phyloP scores from a whole-genome alignment of 2,797 vertebrate genomes.

The Darevskia nairensis region DNA sequence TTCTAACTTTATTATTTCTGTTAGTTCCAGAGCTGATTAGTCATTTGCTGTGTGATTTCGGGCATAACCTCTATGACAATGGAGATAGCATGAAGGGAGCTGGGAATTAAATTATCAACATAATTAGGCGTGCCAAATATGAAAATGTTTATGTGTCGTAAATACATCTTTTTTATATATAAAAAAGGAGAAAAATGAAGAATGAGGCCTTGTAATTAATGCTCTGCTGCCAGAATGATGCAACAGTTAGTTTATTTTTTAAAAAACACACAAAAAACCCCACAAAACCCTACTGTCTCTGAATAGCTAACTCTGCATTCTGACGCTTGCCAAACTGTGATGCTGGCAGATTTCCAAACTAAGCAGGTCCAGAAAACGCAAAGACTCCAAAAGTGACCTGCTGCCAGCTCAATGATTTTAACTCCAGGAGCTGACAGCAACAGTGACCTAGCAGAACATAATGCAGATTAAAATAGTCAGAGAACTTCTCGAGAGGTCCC shows the following conservation, averaged over 20 bases:
- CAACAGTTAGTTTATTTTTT: conserved; percentile 37
- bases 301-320: conserved; percentile 61
- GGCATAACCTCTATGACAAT: neutral
- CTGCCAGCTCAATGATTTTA: conserved; percentile 66
- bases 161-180: conserved; percentile 10
- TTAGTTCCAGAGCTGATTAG: neutral
- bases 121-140: conserved; percentile 5
- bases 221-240: conserved; percentile 54
- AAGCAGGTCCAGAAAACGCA: conserved; percentile 65
- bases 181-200: neutral
- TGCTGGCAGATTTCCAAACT: conserved; percentile 68
- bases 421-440: conserved; percentile 53
- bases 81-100: neutral
- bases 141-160: conserved; percentile 38
- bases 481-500: neutral
- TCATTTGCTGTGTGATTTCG: neutral
- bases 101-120: neutral
- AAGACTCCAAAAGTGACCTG: conserved; percentile 65
- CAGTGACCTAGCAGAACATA: conserved; percentile 37
- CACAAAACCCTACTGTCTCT: conserved; percentile 9
- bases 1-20: neutral
- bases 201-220: conserved; percentile 51
- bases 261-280: neutral
- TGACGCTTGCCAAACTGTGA: conserved; percentile 62
- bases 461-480: conserved; percentile 26